Conservation (phyloP, 1,140 invertebrate species). For the Centruroides vittatus region DNA sequence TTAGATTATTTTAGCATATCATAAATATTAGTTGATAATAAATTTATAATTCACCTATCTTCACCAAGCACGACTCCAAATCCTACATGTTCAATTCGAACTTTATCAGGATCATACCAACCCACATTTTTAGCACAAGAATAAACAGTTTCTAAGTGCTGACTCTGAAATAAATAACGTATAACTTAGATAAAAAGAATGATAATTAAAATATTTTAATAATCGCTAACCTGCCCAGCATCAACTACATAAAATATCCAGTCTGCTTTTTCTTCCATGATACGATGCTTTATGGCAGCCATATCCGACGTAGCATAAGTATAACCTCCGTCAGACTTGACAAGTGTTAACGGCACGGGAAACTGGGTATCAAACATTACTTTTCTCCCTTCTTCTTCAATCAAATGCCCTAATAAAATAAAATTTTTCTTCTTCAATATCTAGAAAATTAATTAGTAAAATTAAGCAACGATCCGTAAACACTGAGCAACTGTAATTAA, state of each 20-base stretch:
- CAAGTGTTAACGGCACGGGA: slow-evolving; percentile 73
- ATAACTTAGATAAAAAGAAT: not conserved
- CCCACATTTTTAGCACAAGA: slow-evolving; percentile 40
- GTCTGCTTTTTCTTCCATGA: slow-evolving; percentile 74
- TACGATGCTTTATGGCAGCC: slow-evolving; percentile 73
- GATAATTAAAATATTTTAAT: not conserved
- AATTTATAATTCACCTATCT: slow-evolving; percentile 48
- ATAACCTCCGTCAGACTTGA: slow-evolving; percentile 96
- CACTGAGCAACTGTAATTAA: too few species aligned
- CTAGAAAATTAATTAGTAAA: too few species aligned
- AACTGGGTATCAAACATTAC: slow-evolving; percentile 61
- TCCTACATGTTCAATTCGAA: slow-evolving; percentile 73
- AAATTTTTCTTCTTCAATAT: too few species aligned
- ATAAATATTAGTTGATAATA: not conserved
- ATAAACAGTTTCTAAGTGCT: slow-evolving; percentile 60
- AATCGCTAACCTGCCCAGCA: slow-evolving; percentile 57
- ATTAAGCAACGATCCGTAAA: too few species aligned
- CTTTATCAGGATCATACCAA: slow-evolving; percentile 45
- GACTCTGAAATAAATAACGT: slow-evolving; percentile 31
- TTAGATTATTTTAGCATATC: too few species aligned
- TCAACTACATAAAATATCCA: slow-evolving; percentile 95
- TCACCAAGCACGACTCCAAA: slow-evolving; percentile 97
- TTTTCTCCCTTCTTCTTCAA: slow-evolving; percentile 82
- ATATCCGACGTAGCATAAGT: slow-evolving; percentile 99
- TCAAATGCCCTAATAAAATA: slow-evolving; percentile 37